Percentiles rank a stretch among this genome's conserved stretches.
These are phyloP conservation scores for Haplochromis vanheusdeni DNA, from an alignment of 2,113 vertebrate genomes.

Conservation along the genomic window DNA sequence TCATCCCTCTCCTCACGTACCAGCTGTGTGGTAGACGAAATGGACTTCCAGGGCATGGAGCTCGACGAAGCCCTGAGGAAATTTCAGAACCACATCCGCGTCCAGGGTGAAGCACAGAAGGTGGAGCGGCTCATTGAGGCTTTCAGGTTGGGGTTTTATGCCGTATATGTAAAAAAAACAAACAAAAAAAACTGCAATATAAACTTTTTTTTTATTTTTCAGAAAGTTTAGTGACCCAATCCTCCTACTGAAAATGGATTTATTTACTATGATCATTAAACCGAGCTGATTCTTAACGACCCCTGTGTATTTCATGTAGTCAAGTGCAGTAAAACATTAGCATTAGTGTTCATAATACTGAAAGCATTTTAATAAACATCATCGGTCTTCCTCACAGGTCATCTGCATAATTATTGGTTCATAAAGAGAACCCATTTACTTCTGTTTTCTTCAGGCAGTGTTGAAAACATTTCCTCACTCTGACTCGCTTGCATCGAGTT, in stretches of 20 bases:
- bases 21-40: conserved; percentile 97
- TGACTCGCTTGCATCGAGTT: neutral
- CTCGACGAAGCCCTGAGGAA: conserved; percentile 96
- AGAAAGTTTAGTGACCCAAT: neutral
- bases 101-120: conserved; percentile 96
- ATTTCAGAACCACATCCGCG: conserved; percentile 96
- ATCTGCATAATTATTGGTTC: neutral
- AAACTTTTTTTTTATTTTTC: neutral
- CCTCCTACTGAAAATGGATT: neutral
- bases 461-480: neutral
- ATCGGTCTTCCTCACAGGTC: neutral
- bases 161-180: neutral
- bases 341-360: neutral
- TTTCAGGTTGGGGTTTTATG: conserved; percentile 77
- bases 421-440: conserved; percentile 13
- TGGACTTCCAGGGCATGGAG: conserved; percentile 97
- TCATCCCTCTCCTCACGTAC: neutral
- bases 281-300: neutral
- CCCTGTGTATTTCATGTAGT: neutral
- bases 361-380: neutral
- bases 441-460: conserved; percentile 9
- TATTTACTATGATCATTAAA: neutral
- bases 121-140: conserved; percentile 96
- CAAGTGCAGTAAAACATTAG: neutral
- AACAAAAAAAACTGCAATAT: neutral